Base-by-base conservation (phyloP, 2,797 vertebrate species). In the Eidolon dupreanum region DNA sequence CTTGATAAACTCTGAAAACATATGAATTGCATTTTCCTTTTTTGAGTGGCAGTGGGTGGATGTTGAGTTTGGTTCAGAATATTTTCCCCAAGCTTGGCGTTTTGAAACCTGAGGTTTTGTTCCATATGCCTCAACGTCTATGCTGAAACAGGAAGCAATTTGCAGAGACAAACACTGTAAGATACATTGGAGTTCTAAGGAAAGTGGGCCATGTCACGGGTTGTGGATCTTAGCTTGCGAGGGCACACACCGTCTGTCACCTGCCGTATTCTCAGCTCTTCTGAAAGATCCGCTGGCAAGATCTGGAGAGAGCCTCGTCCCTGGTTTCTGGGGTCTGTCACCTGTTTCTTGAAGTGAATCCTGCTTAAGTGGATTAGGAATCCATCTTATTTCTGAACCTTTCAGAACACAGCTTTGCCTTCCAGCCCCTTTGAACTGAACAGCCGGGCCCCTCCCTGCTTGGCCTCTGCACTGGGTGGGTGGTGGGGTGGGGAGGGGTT, bases 331-430 rank as follows among this genome's bases (percentile, higher is more conserved):
- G 57, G 74, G 9, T 31, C 46, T 46, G 28, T n/a, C 78, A 71
- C 19, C 36, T 11, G n/a, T 17, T 41, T 19, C 22, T 79, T 68
- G 53, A 57, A 51, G 24, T 20, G 26, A 63, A 88, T 82, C 73
- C 71, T 66, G 33, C 16, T 78, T 19, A 55, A n/a, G 63, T 93
- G 13, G 57, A 75, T 93, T 88, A 79, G 13, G 49, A 78, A 63
- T 66, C 53, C 19, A 12, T 31, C 22, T 75, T 49, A 38, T 43
- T 96, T 78, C 63, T 16, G 55, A 41, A 43, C 43, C 16, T 73
- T 95, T 59, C n/a, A 70, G 43, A 79, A 9, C 16, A 28, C 15
- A 43, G 10, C 49, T 51, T 77, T 63, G 20, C 38, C 70, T 91
- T 78, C 36, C 16, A 2, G n/a, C 22, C 26, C 55, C 38, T 68